Conservation (phyloP, 2,888 invertebrate species). For the Drosophila limbata region DNA sequence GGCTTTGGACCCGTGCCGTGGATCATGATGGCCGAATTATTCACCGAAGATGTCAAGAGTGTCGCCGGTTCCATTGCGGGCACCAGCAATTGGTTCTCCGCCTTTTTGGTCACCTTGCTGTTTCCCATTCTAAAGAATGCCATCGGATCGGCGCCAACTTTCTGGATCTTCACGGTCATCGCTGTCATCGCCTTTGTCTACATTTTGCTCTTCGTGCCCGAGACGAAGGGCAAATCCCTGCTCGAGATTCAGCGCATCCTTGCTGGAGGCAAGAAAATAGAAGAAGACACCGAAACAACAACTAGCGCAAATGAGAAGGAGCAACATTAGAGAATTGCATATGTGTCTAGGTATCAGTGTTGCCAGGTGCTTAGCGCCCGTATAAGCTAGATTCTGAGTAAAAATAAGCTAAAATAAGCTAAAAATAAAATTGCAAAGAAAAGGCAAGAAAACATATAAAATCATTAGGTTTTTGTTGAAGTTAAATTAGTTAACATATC, state of each 20-base stretch:
- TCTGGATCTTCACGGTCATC: constrained; percentile 90
- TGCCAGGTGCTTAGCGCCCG: too few relatives aligned
- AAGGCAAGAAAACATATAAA: too few relatives aligned
- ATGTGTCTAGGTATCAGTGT: too few relatives aligned
- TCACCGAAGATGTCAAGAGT: constrained; percentile 91
- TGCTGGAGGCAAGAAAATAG: constrained; percentile 45
- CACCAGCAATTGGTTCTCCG: constrained; percentile 92
- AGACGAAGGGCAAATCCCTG: constrained; percentile 86
- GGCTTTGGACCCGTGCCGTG: constrained; percentile 93
- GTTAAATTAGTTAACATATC: too few relatives aligned
- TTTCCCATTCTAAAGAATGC: constrained; percentile 87
- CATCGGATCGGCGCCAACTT: constrained; percentile 88
- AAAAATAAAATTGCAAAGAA: too few relatives aligned
- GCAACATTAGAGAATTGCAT: constrained; percentile 9
- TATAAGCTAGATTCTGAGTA: too few relatives aligned
- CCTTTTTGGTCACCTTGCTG: constrained; percentile 91
- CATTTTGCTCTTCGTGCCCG: constrained; percentile 87
- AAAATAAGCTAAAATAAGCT: too few relatives aligned
- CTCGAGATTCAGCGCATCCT: constrained; percentile 74
- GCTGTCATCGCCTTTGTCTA: constrained; percentile 88
- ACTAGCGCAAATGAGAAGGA: constrained; percentile 1
- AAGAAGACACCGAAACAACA: background rate
- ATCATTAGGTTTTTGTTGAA: too few relatives aligned
- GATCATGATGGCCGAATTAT: constrained; percentile 91
- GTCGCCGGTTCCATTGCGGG: constrained; percentile 91